phyloP scores from a whole-genome alignment of 2,888 invertebrate genomes.

The Drosophila antonietae region DNA sequence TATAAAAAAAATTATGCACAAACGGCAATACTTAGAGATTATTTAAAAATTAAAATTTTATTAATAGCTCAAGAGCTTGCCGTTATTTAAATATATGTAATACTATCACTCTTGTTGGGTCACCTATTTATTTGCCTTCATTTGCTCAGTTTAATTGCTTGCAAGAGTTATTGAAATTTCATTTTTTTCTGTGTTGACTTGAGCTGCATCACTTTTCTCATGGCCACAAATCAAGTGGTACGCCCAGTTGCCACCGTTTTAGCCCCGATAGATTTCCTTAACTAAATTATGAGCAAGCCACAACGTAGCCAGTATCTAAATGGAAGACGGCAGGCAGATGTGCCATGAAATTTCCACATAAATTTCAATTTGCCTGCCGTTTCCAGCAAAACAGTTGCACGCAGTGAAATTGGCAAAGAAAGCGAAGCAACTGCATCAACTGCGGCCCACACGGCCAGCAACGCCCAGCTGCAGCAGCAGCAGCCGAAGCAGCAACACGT shows the following conservation, averaged over 20 bases:
- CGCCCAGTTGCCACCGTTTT: slow-evolving; percentile 69
- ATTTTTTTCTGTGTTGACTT: not conserved
- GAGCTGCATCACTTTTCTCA: slow-evolving; percentile 40
- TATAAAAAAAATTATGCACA: not conserved
- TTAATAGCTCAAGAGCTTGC: not conserved
- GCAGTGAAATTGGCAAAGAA: slow-evolving; percentile 69
- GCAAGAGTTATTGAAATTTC: not conserved
- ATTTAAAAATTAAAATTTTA: not conserved
- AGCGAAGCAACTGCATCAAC: slow-evolving; percentile 38
- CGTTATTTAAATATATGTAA: not conserved
- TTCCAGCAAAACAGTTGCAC: slow-evolving; percentile 8
- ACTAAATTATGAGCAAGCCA: slow-evolving; percentile 60
- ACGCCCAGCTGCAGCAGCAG: slow-evolving; percentile 9
- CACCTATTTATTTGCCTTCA: not conserved
- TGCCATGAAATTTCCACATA: slow-evolving; percentile 72
- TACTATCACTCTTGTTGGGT: not conserved
- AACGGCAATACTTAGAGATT: not conserved
- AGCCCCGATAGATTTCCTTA: slow-evolving; percentile 52
- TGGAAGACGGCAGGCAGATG: slow-evolving; percentile 72
- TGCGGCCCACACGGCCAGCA: slow-evolving; percentile 25
- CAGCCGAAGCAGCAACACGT: slow-evolving; percentile 14
- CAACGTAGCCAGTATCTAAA: slow-evolving; percentile 46
- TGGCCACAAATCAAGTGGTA: slow-evolving; percentile 39
- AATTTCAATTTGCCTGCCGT: slow-evolving; percentile 55
- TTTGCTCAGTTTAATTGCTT: too few relatives aligned